Evolutionary conservation across 1,140 invertebrate genomes (phyloP).

Genomic region (Panonychus citri): DNA sequence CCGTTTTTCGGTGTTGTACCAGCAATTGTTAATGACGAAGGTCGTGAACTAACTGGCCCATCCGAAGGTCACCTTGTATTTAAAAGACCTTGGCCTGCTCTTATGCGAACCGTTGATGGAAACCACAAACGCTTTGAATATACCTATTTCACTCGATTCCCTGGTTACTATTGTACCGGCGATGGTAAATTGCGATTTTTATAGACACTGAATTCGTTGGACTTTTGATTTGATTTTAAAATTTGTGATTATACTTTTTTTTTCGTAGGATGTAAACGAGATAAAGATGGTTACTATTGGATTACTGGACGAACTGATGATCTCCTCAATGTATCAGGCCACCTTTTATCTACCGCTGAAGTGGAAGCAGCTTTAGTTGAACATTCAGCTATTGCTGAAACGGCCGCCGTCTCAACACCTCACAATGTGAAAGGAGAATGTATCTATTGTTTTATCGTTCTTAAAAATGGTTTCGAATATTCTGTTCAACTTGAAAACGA

Average conservation of each 20-base stretch:
- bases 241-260: background rate
- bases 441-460: slow-evolving; percentile 82
- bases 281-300: slow-evolving; percentile 86
- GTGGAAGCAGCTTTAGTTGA: slow-evolving; percentile 67
- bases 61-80: slow-evolving; percentile 68
- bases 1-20: slow-evolving; percentile 85
- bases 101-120: slow-evolving; percentile 78
- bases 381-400: slow-evolving; percentile 58
- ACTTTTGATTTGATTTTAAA: background rate
- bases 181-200: too few relatives aligned
- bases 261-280: slow-evolving; percentile 27
- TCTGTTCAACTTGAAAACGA: slow-evolving; percentile 32
- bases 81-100: slow-evolving; percentile 65
- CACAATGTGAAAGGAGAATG: slow-evolving; percentile 87
- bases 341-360: slow-evolving; percentile 86
- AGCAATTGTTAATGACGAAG: slow-evolving; percentile 60
- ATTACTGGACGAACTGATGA: slow-evolving; percentile 91
- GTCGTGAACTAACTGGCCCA: slow-evolving; percentile 56
- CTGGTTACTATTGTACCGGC: slow-evolving; percentile 87
- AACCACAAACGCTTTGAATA: slow-evolving; percentile 78
- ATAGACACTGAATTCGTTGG: background rate
- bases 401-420: slow-evolving; percentile 77
- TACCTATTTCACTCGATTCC: slow-evolving; percentile 85
- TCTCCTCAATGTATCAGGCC: slow-evolving; percentile 92
- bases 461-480: slow-evolving; percentile 36